phyloP scores from a whole-genome alignment of 2,797 vertebrate genomes.

The Tolypeutes matacus region DNA sequence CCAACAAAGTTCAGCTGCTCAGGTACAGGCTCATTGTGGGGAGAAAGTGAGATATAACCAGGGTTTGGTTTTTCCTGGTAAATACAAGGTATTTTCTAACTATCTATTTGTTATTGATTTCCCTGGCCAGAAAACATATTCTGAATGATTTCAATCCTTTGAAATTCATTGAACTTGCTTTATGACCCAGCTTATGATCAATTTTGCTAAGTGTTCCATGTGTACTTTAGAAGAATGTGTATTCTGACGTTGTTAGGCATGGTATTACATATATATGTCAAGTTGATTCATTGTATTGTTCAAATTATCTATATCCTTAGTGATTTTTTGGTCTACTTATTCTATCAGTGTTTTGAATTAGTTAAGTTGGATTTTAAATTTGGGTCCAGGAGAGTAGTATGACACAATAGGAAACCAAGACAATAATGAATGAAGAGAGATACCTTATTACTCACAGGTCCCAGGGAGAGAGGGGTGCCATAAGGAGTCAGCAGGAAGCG shows the following conservation, averaged over 20 bases:
- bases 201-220: background rate
- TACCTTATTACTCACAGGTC: too few species aligned
- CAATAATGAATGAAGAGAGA: too few species aligned
- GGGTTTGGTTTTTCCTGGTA: background rate
- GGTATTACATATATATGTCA: background rate
- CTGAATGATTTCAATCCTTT: conserved; percentile 27
- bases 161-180: conserved; percentile 17
- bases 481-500: too few species aligned
- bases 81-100: background rate
- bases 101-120: background rate
- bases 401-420: too few species aligned
- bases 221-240: background rate
- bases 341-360: background rate
- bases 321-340: background rate
- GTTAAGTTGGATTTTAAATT: too few species aligned
- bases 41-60: background rate
- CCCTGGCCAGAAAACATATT: background rate
- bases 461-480: too few species aligned
- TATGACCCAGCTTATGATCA: background rate
- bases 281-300: background rate
- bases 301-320: background rate
- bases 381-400: too few species aligned
- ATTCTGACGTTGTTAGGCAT: background rate
- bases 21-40: accelerated
- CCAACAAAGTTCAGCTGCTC: background rate